Evolutionary conservation across 2,113 vertebrate species (phyloP), one percentile per base, ranked within the genome.

Genomic region (Caranx melampygus): DNA sequence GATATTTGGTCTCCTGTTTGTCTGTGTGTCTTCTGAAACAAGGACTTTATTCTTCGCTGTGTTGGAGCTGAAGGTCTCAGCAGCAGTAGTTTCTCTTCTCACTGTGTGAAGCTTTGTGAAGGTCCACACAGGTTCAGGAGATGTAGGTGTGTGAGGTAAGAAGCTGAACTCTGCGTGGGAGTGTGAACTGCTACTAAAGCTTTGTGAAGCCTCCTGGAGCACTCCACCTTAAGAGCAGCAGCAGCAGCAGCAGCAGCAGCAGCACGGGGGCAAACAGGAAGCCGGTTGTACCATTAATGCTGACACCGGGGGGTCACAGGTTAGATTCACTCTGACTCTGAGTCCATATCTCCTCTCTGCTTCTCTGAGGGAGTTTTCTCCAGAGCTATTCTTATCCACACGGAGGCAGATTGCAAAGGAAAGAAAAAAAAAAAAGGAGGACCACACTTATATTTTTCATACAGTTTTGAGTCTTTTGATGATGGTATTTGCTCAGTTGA

Each of bases 181-280:
- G 81, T 79, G 59, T 60, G 66, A 88, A 91, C 83, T 83, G 88
- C 61, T 89, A 84, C 4, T 73, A 86, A 84, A 79, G 79, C 85
- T 85, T 74, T 57, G 59, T 78, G 63, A 57, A 79, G 66, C 75
- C 70, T 60, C 66, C 64, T 5, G 60, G 37, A 75, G 76, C 7
- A 0, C 44, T 86, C 42, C 20, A 64, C 78, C 69, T 64, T 44
- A 57, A 86, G 54, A 79, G 57, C 61, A 58, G n/a, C 74, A 61
- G 79, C 10, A 26, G 26, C 6, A 60, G n/a, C n/a, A n/a, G n/a
- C n/a, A n/a, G 57, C 61, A 58, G n/a, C 74, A 65, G 79, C 10
- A 26, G 26, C 6, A 60, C 26, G 26, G 26, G 26, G 26, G 77
- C 49, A 34, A 74, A 20, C 0, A 1, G 51, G 63, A 63, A 85